Evolutionary conservation across 2,113 vertebrate genomes (phyloP).

Genomic region (Nothocercus nigrocapillus): DNA sequence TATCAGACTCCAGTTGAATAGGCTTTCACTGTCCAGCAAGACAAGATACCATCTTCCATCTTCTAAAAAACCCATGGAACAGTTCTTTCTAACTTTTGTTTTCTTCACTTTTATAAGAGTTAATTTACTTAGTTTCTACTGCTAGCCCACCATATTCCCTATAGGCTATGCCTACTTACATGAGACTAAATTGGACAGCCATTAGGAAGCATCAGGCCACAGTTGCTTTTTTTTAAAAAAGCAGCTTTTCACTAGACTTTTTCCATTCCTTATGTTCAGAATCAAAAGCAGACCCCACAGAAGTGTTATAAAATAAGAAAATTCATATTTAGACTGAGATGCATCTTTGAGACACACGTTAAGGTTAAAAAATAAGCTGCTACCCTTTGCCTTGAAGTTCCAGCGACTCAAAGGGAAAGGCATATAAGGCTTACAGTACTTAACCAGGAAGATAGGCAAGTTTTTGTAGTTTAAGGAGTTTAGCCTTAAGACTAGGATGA

Average conservation of each 20-base stretch:
- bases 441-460: background rate
- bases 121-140: background rate
- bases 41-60: background rate
- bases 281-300: background rate
- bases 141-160: background rate
- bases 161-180: background rate
- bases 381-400: background rate
- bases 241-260: background rate
- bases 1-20: background rate
- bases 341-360: background rate
- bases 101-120: background rate
- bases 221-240: background rate
- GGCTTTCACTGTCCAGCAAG: background rate
- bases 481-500: background rate
- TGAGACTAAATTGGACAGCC: background rate
- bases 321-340: background rate
- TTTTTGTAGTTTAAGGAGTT: background rate
- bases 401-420: background rate
- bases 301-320: background rate
- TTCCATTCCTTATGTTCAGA: background rate
- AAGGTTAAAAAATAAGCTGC: background rate
- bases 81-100: background rate
- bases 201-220: background rate
- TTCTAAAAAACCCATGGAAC: fast-evolving
- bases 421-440: background rate